A percentile compares a stretch with the other conserved stretches of the same genome.
Evolutionary conservation across 2,113 vertebrate genomes (phyloP).

Genomic region (Rhea pennata): DNA sequence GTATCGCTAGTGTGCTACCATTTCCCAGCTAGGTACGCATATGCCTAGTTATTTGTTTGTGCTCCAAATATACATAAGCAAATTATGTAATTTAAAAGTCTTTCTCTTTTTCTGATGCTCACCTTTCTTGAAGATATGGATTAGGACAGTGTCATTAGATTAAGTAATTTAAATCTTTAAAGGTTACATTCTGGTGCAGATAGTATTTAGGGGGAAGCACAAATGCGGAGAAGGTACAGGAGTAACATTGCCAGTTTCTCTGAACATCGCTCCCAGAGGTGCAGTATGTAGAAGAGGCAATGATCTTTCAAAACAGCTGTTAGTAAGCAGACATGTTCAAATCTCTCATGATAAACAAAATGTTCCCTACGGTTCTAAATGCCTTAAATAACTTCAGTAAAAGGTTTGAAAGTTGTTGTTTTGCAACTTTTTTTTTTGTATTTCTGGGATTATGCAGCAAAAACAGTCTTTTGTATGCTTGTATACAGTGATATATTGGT

Average conservation of each 20-base stretch:
- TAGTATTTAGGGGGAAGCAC: neutral
- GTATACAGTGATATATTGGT: neutral
- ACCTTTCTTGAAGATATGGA: neutral
- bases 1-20: neutral
- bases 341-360: neutral
- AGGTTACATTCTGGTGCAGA: neutral
- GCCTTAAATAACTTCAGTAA: neutral
- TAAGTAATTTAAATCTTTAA: neutral
- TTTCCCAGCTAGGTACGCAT: neutral
- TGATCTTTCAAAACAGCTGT: neutral
- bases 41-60: neutral
- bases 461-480: neutral
- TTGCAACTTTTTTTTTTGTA: neutral
- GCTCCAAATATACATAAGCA: neutral
- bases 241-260: neutral
- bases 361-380: neutral
- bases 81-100: neutral
- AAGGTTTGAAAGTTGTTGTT: neutral
- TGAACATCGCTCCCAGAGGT: neutral
- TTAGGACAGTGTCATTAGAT: neutral
- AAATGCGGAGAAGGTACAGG: neutral
- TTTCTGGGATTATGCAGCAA: neutral
- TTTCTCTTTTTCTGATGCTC: neutral
- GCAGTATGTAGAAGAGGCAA: neutral
- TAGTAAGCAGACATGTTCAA: neutral